Evolutionary conservation across 2,888 invertebrate species (phyloP), one percentile per base, ranked within the genome.

Genomic region (Drosophila subsilvestris): DNA sequence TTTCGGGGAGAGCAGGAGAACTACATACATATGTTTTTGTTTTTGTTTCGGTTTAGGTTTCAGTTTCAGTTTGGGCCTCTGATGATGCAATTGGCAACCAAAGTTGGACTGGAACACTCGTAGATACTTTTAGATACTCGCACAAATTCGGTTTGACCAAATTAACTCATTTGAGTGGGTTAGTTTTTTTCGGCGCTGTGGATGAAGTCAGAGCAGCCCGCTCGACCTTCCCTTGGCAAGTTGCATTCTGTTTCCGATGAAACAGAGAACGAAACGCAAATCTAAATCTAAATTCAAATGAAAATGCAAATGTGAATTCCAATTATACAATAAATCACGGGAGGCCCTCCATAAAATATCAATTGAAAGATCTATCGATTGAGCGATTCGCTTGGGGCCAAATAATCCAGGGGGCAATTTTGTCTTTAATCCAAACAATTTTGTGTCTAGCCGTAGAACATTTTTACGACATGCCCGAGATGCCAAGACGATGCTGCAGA

Each of bases 191-290:
- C 14, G 48, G 47, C 17, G 18, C 17, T 25, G 63, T 18, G 22
- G 9, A 47, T 18, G 58, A 50, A 57, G 43, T 69, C 12, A 54
- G 37, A 53, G 37, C 37, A 37, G 12, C 32, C 12, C 37, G 37
- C 22, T 22, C 47, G 65, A 68, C 74, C 74, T 67, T 74, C 53
- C 17, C 37, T n/a, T 17, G 25, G 37, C 48, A 50, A 73, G 69
- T 69, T 67, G 61, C 63, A 69, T 57, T 71, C 61, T 54, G 68
- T 73, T 86, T 84, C 88, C 85, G 79, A 79, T 72, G 63, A 49
- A 69, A 44, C 47, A 56, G 43, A 18, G 8, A 47, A 43, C 45
- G 20, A 32, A 55, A 32, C 22, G 54, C 14, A 45, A 22, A 44
- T 27, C 32, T 4, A 25, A 25, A 44, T 27, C 43, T 25, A 25